phyloP scores from a whole-genome alignment of 2,888 invertebrate species.

The Cheilosia vernalis region DNA sequence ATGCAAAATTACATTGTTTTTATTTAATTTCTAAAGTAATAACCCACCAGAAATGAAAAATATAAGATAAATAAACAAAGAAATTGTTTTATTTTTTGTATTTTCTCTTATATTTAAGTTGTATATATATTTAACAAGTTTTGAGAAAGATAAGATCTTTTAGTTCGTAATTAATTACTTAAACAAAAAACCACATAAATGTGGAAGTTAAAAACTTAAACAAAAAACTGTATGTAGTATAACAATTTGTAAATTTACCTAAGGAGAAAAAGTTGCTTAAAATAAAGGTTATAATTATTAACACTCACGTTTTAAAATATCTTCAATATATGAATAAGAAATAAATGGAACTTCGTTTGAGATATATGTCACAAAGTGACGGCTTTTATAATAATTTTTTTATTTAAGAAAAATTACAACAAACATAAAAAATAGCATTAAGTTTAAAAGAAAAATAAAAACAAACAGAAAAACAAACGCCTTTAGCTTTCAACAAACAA shows the following conservation, averaged over 20 bases:
- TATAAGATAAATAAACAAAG: conserved; percentile 2
- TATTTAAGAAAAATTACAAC: conserved; percentile 68
- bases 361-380: conserved; percentile 76
- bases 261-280: conserved; percentile 54
- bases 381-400: conserved; percentile 75
- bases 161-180: conserved; percentile 67
- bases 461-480: conserved; percentile 50
- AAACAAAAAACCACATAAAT: conserved; percentile 44
- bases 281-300: conserved; percentile 61
- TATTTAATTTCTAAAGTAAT: conserved; percentile 51
- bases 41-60: conserved; percentile 71
- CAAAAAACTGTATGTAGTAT: conserved; percentile 23
- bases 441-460: conserved; percentile 45
- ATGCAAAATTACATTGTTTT: conserved; percentile 52
- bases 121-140: conserved; percentile 65
- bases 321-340: conserved; percentile 62
- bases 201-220: conserved; percentile 64
- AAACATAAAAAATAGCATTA: conserved; percentile 43
- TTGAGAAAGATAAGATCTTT: conserved; percentile 65
- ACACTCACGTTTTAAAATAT: conserved; percentile 69
- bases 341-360: conserved; percentile 72
- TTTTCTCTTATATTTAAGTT: conserved; percentile 56
- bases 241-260: conserved; percentile 61
- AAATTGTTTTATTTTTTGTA: conserved; percentile 21
- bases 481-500: conserved; percentile 51